These are phyloP conservation scores for Drosophila insularis DNA, from an alignment of 1,140 invertebrate species.

Conservation along the genomic window DNA sequence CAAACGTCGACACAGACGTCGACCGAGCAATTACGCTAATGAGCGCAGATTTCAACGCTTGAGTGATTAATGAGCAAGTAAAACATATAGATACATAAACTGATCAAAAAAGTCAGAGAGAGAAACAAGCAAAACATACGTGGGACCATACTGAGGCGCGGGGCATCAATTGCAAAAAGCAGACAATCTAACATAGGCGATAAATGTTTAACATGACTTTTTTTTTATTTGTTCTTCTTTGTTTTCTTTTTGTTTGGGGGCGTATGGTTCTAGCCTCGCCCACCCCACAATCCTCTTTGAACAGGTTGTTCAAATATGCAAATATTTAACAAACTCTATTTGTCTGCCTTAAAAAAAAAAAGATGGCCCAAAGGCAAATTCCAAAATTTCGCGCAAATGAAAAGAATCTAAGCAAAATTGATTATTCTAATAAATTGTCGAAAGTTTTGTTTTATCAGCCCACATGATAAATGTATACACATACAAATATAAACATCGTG, in stretches of 20 bases:
- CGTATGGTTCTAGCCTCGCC: slow-evolving; percentile 38
- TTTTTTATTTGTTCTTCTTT: slow-evolving; percentile 13
- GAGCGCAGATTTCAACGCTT: slow-evolving; percentile 70
- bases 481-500: not conserved
- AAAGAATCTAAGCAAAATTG: slow-evolving; percentile 13
- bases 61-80: slow-evolving; percentile 74
- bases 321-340: slow-evolving; percentile 21
- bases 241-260: slow-evolving; percentile 11
- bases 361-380: slow-evolving; percentile 23
- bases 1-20: slow-evolving; percentile 1
- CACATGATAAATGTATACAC: slow-evolving; percentile 57
- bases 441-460: slow-evolving; percentile 50
- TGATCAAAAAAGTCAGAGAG: slow-evolving; percentile 40
- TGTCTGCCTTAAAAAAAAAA: slow-evolving; percentile 33
- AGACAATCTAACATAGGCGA: slow-evolving; percentile 17
- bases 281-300: slow-evolving; percentile 1
- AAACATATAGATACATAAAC: slow-evolving; percentile 66
- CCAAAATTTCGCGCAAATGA: slow-evolving; percentile 32
- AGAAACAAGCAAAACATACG: slow-evolving; percentile 23
- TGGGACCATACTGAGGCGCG: not conserved
- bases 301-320: slow-evolving; percentile 43
- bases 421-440: slow-evolving; percentile 55
- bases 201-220: slow-evolving; percentile 44
- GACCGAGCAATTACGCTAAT: slow-evolving; percentile 62
- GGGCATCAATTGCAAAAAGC: slow-evolving; percentile 29